A percentile compares a stretch with the other conserved stretches of the same genome.
Evolutionary conservation across 2,888 invertebrate genomes (phyloP).

Genomic region (Luffia ferchaultella): DNA sequence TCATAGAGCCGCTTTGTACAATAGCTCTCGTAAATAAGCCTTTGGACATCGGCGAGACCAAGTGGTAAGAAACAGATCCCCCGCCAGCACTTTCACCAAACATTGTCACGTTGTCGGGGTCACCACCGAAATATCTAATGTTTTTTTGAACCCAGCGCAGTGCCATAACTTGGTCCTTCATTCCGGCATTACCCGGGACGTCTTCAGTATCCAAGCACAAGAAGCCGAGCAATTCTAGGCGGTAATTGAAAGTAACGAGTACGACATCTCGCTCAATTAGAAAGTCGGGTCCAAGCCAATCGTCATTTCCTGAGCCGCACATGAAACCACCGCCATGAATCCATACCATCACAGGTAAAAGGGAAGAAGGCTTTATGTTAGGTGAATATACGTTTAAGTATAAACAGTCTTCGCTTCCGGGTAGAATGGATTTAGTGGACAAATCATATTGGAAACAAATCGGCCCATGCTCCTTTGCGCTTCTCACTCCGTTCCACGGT

Average conservation of each 20-base stretch:
- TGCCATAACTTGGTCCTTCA: slow-evolving; percentile 4
- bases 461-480: slow-evolving; percentile 10
- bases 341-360: slow-evolving; percentile 32
- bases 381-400: slow-evolving; percentile 33
- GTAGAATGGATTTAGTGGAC: slow-evolving; percentile 16
- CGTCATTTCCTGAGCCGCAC: slow-evolving; percentile 34
- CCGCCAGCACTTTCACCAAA: slow-evolving; percentile 3
- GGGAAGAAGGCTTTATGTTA: slow-evolving; percentile 16
- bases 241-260: slow-evolving; percentile 46
- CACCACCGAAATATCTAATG: slow-evolving; percentile 1
- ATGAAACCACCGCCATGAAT: slow-evolving; percentile 36
- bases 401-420: slow-evolving; percentile 31
- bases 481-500: slow-evolving; percentile 12
- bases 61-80: neutral
- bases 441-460: slow-evolving; percentile 18
- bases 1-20: slow-evolving; percentile 21
- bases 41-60: slow-evolving; percentile 3
- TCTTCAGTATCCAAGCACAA: slow-evolving; percentile 41
- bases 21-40: slow-evolving; percentile 3
- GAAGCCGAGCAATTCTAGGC: slow-evolving; percentile 42
- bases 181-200: slow-evolving; percentile 14
- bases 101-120: slow-evolving; percentile 4
- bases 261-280: slow-evolving; percentile 37
- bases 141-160: slow-evolving; percentile 4
- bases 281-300: slow-evolving; percentile 40